A percentile compares a stretch with the other conserved stretches of the same genome.
Conservation (phyloP, 2,797 vertebrate genomes). For the Sebastes nivosus region DNA sequence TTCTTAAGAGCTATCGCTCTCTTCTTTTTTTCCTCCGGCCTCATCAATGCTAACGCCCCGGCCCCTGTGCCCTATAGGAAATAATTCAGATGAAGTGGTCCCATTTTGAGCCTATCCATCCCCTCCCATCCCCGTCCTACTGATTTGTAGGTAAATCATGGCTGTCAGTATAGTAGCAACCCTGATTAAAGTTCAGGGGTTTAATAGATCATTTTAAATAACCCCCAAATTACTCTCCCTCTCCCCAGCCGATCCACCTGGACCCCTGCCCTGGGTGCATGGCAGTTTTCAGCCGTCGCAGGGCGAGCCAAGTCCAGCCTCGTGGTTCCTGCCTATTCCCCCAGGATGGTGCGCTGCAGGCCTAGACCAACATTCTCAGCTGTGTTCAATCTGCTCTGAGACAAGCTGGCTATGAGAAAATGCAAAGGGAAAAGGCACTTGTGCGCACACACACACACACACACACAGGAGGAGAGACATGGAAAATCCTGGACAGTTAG, state of each 20-base stretch:
- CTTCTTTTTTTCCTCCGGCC: conserved; percentile 22
- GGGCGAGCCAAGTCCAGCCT: conserved; percentile 91
- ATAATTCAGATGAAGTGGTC: conserved; percentile 80
- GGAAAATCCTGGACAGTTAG: conserved; percentile 91
- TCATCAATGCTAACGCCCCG: conserved; percentile 56
- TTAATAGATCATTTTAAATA: conserved; percentile 99
- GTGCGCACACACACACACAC: conserved; percentile 30
- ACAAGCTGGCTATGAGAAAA: conserved; percentile 98
- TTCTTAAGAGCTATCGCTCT: conserved; percentile 44
- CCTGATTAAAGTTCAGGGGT: conserved; percentile 98
- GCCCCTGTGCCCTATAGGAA: conserved; percentile 45
- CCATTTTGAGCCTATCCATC: conserved; percentile 74
- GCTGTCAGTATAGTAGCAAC: conserved; percentile 93
- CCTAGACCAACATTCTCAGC: conserved; percentile 99
- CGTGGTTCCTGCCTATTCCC: conserved; percentile 99
- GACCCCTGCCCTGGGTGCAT: conserved; percentile 92
- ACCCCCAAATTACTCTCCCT: conserved; percentile 89
- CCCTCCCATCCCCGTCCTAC: conserved; percentile 83
- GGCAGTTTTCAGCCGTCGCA: conserved; percentile 91
- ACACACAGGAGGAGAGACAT: conserved; percentile 81
- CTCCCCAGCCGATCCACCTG: conserved; percentile 92
- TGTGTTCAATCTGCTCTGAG: conserved; percentile 99
- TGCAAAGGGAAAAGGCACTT: conserved; percentile 81
- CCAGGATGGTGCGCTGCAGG: conserved; percentile 87
- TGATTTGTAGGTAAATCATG: conserved; percentile 89